Evolutionary conservation across 2,888 invertebrate genomes (phyloP).

Genomic region (Timandra comae): DNA sequence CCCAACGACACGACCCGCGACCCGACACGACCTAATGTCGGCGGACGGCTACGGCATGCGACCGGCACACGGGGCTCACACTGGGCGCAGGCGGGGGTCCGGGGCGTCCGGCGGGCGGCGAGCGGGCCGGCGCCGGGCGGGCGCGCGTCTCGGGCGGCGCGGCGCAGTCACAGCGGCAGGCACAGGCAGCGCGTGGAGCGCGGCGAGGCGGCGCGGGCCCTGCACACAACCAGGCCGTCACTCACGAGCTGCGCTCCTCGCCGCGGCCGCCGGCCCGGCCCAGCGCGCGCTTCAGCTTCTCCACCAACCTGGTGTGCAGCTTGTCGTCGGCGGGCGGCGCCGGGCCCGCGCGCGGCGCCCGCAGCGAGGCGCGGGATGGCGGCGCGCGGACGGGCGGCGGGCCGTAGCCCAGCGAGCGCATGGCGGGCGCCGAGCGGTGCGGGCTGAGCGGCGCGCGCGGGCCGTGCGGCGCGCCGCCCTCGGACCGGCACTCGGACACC

Average conservation of each 20-base stretch:
- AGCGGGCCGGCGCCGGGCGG: constrained; percentile 6
- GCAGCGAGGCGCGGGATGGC: constrained; percentile 79
- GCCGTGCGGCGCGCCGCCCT: constrained; percentile 79
- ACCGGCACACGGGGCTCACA: too few species aligned
- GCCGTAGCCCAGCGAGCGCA: constrained; percentile 79
- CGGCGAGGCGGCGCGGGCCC: constrained; percentile 67
- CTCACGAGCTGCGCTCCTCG: constrained; percentile 76
- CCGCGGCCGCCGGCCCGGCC: constrained; percentile 73
- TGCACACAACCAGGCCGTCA: constrained; percentile 69
- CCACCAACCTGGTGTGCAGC: constrained; percentile 87
- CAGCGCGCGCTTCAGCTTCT: constrained; percentile 85
- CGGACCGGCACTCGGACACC: constrained; percentile 85
- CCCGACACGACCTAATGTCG: constrained; percentile 50
- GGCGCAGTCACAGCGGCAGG: constrained; percentile 6
- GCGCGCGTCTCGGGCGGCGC: neutral
- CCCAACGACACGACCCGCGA: constrained; percentile 51
- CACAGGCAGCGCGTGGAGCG: constrained; percentile 49
- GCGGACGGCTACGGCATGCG: too few species aligned
- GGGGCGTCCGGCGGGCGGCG: constrained; percentile 17
- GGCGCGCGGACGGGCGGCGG: constrained; percentile 66
- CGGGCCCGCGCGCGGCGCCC: constrained; percentile 80
- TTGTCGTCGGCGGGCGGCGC: constrained; percentile 66
- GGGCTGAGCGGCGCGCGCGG: constrained; percentile 77
- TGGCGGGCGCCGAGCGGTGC: constrained; percentile 81
- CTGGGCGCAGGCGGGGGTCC: constrained; percentile 44